phyloP scores from a whole-genome alignment of 2,797 vertebrate genomes.

The Pteropus rufus region DNA sequence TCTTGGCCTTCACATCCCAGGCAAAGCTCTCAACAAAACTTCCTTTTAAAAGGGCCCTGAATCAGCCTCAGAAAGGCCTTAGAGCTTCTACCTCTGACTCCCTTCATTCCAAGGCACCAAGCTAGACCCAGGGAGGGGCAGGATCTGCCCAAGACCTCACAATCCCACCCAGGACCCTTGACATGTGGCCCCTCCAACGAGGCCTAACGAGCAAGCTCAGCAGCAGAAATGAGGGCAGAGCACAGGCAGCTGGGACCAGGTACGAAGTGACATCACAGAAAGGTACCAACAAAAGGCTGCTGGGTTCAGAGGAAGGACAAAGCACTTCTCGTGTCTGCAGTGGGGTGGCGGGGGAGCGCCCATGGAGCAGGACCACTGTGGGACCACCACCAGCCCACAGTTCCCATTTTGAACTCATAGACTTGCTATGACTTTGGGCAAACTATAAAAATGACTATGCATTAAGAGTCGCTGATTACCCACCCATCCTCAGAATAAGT shows the following conservation, averaged over 20 bases:
- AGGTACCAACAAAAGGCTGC: neutral
- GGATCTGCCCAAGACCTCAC: neutral
- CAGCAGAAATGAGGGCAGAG: neutral
- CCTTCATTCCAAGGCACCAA: neutral
- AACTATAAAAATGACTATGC: neutral
- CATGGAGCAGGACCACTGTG: too few relatives aligned
- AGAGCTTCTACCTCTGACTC: neutral
- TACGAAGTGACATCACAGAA: neutral
- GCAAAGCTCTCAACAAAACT: neutral
- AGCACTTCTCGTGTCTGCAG: neutral
- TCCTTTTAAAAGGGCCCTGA: neutral
- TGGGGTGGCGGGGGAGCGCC: rapidly evolving
- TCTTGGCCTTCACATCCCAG: neutral
- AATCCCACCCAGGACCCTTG: neutral
- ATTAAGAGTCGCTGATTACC: rapidly evolving
- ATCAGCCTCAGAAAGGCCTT: neutral
- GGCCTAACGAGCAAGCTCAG: neutral
- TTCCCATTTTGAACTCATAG: neutral
- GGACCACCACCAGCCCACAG: too few relatives aligned
- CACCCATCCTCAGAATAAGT: neutral
- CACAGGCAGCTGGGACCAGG: too few relatives aligned
- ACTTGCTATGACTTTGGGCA: neutral
- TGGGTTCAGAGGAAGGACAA: neutral
- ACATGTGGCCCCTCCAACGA: neutral
- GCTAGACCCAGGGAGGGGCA: neutral